Evolutionary conservation across 2,888 invertebrate genomes (phyloP).

Genomic region (Empis livida): DNA sequence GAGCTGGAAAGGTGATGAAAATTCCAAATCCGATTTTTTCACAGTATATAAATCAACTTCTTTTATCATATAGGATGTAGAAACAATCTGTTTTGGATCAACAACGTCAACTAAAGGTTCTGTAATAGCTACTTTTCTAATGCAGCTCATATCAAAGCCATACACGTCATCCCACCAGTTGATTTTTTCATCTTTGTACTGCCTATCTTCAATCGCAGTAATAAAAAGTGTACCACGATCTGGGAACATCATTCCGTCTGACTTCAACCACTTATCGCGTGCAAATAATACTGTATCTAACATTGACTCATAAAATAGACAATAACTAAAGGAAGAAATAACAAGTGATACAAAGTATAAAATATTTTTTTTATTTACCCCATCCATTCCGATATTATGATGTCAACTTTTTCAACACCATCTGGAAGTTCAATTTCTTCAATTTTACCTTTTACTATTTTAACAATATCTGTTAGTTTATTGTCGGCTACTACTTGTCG

Average conservation of each 20-base stretch:
- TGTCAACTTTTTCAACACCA: slow-evolving; percentile 85
- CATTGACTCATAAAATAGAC: slow-evolving; percentile 98
- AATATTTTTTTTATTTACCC: slow-evolving; percentile 44
- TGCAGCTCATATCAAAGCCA: slow-evolving; percentile 99
- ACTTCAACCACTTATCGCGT: slow-evolving; percentile 91
- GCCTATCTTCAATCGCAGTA: slow-evolving; percentile 88
- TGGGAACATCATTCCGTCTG: slow-evolving; percentile 88
- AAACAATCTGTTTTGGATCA: slow-evolving; percentile 96
- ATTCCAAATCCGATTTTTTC: slow-evolving; percentile 87
- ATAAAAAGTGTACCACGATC: slow-evolving; percentile 89
- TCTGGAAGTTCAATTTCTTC: slow-evolving; percentile 91
- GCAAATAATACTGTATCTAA: slow-evolving; percentile 97
- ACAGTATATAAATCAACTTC: slow-evolving; percentile 98
- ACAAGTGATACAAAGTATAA: background rate
- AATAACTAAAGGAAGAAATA: slow-evolving; percentile 35
- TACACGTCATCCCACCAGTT: slow-evolving; percentile 99
- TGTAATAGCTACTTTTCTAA: slow-evolving; percentile 92
- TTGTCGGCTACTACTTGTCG: slow-evolving; percentile 86
- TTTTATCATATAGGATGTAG: slow-evolving; percentile 87
- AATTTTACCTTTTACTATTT: slow-evolving; percentile 80
- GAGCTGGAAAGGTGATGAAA: slow-evolving; percentile 74
- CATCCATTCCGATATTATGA: slow-evolving; percentile 74
- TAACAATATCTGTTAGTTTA: slow-evolving; percentile 62
- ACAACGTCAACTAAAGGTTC: slow-evolving; percentile 98
- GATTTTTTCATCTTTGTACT: slow-evolving; percentile 99